Evolutionary conservation across 2,797 vertebrate genomes (phyloP), one percentile per base, ranked within the genome.

Genomic region (Gobionotothen gibberifrons): DNA sequence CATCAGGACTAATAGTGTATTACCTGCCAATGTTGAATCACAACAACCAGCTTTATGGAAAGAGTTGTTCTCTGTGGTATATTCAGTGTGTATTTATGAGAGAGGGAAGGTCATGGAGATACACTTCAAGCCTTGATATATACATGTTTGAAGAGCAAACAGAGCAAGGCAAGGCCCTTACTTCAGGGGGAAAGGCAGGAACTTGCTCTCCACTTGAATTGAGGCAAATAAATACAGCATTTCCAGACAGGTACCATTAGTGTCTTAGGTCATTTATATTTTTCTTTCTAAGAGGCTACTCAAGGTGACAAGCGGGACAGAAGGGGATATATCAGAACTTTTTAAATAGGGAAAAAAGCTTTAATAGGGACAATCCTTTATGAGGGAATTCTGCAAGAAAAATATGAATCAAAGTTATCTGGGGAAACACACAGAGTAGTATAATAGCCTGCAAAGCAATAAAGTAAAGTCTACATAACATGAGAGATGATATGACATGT

Each of bases 131-230:
- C 39, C 61, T 62, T 12, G 12, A 72, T n/a, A 72, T 62, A 26
- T 26, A 26, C 46, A 82, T 81, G 66, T 77, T 79, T 84, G 70
- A 68, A 47, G 61, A 79, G 54, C 54, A 80, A 85, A 72, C 29
- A 65, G 29, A 64, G 49, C 54, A 42, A 10, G 16, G 40, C 44
- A 21, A 53, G 52, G 64, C 13, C 44, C 15, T 55, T 55, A 49
- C 14, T 58, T 62, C 6, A 32, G 10, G 21, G 55, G 29, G 5
- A 19, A 43, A 32, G 46, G n/a, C n/a, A 49, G 43, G 19, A 64
- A 51, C 61, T 47, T 32, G 49, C 40, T 44, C 43, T 61, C 14
- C 7, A 43, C 53, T 69, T 55, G 48, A 72, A 75, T 73, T 54
- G 74, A 67, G 29, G 9, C 42, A 70, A 72, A 67, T 58, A 82